Evolutionary conservation across 2,888 invertebrate species (phyloP).

Genomic region (Hirtodrosophila trivittata): DNA sequence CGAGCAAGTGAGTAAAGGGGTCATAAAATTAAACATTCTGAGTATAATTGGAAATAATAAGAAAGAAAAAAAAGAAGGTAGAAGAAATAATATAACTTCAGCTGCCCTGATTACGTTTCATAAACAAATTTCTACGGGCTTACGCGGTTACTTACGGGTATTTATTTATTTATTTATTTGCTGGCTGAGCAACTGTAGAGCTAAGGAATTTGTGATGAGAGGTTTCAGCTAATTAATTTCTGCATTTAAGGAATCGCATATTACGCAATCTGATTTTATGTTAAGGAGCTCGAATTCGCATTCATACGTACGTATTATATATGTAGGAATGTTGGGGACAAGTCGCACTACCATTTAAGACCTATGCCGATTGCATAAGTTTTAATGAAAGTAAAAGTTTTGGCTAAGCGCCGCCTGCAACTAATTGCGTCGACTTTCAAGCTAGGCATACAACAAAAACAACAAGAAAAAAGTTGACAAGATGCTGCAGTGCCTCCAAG

Average conservation of each 20-base stretch:
- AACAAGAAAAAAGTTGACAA: slow-evolving; percentile 17
- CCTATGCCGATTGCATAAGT: slow-evolving; percentile 40
- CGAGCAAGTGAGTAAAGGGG: slow-evolving; percentile 21
- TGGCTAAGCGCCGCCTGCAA: slow-evolving; percentile 27
- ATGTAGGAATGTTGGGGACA: slow-evolving; percentile 26
- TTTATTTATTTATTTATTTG: no score
- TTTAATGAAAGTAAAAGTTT: slow-evolving; percentile 40
- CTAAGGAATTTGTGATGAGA: no score
- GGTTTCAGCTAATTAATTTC: no score
- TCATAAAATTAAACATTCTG: slow-evolving; percentile 28
- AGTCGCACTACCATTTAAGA: slow-evolving; percentile 32
- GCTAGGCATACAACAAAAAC: slow-evolving; percentile 5
- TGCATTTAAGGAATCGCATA: neutral
- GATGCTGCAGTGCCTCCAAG: slow-evolving; percentile 21
- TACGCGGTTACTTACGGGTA: no score
- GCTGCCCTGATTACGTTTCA: slow-evolving; percentile 1
- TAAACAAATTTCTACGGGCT: no score
- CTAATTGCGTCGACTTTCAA: slow-evolving; percentile 24
- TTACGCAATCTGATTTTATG: neutral
- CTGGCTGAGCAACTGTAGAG: no score
- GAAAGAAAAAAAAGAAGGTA: neutral
- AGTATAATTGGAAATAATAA: slow-evolving; percentile 1
- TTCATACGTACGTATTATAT: slow-evolving; percentile 9
- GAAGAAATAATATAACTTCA: slow-evolving; percentile 1
- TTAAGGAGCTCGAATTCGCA: neutral